These are phyloP conservation scores for Porites rus DNA, from an alignment of 92 coral and sea anemone genomes.

Conservation along the genomic window DNA sequence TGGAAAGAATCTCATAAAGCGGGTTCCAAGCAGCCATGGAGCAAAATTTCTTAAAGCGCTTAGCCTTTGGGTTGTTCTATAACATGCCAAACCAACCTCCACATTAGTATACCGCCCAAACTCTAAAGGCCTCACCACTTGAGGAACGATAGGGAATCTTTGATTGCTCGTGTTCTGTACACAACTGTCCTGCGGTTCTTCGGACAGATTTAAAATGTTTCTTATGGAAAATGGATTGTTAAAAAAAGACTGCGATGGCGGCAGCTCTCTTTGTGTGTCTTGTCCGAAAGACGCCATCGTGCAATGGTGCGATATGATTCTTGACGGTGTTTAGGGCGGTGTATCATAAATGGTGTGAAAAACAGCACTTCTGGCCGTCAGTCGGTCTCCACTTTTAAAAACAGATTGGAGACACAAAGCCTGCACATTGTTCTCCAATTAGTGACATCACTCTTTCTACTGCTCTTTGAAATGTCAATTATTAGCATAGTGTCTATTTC, in stretches of 20 bases:
- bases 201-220: constrained; percentile 31
- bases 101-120: not conserved
- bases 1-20: constrained; percentile 36
- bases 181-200: not conserved
- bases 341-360: constrained; percentile 31
- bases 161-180: not conserved
- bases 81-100: constrained; percentile 5
- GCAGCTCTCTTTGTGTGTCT: not conserved
- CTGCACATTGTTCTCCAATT: constrained; percentile 35
- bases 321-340: not conserved
- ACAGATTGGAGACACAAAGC: constrained; percentile 3
- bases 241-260: not conserved
- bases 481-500: constrained; percentile 24
- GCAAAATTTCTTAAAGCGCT: constrained; percentile 16
- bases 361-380: constrained; percentile 32
- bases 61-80: constrained; percentile 10
- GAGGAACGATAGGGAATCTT: constrained; percentile 13
- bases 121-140: constrained; percentile 2
- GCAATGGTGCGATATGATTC: not conserved
- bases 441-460: constrained; percentile 22
- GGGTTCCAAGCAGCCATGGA: constrained; percentile 32
- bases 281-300: constrained; percentile 18
- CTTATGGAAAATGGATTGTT: constrained; percentile 32
- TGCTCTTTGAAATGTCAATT: constrained; percentile 24
- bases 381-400: constrained; percentile 10